Conservation (phyloP, 1,140 invertebrate species). For the Lepidotrigona ventralis region DNA sequence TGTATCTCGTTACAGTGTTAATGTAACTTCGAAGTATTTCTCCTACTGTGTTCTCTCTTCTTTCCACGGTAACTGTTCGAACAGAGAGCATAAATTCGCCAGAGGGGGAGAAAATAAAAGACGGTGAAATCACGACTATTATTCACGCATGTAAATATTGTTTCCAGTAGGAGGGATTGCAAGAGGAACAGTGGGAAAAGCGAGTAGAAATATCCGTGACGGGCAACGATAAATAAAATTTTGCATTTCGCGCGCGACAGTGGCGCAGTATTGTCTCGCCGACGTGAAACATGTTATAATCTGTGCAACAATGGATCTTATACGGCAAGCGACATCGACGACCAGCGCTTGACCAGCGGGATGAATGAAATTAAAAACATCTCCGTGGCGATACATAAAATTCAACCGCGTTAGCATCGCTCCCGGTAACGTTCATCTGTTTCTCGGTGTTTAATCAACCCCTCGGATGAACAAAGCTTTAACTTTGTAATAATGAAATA, state of each 20-base stretch:
- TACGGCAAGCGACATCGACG: background rate
- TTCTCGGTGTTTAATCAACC: background rate
- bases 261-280: constrained; percentile 13
- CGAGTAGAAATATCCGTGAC: background rate
- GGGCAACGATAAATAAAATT: constrained; percentile 43
- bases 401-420: background rate
- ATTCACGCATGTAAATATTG: constrained; percentile 45
- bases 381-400: background rate
- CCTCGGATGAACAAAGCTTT: background rate
- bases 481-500: background rate
- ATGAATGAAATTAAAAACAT: constrained; percentile 17
- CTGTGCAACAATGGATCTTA: background rate
- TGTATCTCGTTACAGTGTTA: too few species aligned
- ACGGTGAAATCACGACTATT: constrained; percentile 9
- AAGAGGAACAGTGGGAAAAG: background rate
- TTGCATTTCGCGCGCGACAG: background rate
- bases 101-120: constrained; percentile 3
- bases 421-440: background rate
- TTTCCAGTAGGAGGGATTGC: background rate
- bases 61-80: too few species aligned
- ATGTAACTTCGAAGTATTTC: too few species aligned
- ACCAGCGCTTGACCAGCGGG: background rate
- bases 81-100: constrained; percentile 8
- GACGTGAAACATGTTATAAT: constrained; percentile 2
- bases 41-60: too few species aligned